phyloP scores from a whole-genome alignment of 2,113 vertebrate species.

The Mustela nigripes region DNA sequence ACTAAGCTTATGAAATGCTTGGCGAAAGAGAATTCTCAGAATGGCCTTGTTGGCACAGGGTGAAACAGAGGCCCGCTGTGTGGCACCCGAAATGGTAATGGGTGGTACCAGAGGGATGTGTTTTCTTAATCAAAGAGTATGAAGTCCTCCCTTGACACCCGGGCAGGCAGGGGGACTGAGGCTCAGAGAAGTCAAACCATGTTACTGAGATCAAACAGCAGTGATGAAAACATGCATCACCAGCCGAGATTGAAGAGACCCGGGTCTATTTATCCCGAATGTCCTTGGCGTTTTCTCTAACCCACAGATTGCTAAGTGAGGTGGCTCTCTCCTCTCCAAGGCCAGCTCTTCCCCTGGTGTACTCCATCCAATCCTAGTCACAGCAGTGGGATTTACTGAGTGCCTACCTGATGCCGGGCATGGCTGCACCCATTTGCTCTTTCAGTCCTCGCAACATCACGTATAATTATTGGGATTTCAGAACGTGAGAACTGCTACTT shows the following conservation, averaged over 20 bases:
- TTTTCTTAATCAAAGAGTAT: not conserved
- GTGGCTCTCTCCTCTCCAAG: not conserved
- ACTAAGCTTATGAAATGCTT: slow-evolving; percentile 1
- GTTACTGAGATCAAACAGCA: not conserved
- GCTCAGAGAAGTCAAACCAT: not conserved
- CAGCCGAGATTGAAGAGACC: not conserved
- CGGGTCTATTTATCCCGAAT: not conserved
- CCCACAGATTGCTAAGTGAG: not conserved
- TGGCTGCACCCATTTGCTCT: not conserved
- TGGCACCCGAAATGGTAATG: not conserved
- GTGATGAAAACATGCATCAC: not conserved
- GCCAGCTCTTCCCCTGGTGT: not conserved
- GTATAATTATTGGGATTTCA: slow-evolving; percentile 6
- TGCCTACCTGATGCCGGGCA: not conserved
- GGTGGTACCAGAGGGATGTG: not conserved
- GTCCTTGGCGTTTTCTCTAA: not conserved
- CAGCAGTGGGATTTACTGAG: not conserved
- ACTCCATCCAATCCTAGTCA: not conserved
- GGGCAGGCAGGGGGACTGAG: not conserved
- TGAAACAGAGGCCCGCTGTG: not conserved
- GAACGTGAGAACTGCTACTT: not conserved
- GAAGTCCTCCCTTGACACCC: not conserved
- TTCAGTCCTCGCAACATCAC: not conserved
- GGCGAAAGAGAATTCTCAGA: not conserved
- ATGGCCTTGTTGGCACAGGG: not conserved